Evolutionary conservation across 2,113 vertebrate species (phyloP).

Genomic region (Bujurquina vittata): DNA sequence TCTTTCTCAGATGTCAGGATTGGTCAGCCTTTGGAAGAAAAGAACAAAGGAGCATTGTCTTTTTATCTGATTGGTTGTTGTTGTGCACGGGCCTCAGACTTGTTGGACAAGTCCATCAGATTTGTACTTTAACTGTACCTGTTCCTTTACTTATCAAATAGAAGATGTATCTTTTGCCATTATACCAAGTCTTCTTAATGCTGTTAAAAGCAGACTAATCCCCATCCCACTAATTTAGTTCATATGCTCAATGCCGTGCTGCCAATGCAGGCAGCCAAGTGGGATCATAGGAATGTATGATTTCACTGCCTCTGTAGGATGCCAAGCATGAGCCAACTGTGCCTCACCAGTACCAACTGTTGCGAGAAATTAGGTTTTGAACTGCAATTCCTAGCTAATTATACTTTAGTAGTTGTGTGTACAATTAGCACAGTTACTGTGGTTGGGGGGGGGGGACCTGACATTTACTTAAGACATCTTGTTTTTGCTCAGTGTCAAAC

Average conservation of each 20-base stretch:
- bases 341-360: conserved; percentile 28
- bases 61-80: conserved; percentile 14
- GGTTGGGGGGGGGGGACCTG: neutral
- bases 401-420: neutral
- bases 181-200: conserved; percentile 18
- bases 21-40: neutral
- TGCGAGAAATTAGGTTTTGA: conserved; percentile 20
- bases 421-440: neutral
- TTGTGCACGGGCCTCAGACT: neutral
- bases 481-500: neutral
- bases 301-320: conserved; percentile 53
- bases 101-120: neutral
- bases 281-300: conserved; percentile 69
- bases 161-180: neutral
- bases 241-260: conserved; percentile 45
- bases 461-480: neutral
- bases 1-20: conserved; percentile 38
- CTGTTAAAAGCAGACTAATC: conserved; percentile 8
- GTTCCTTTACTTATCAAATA: neutral
- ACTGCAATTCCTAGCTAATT: neutral
- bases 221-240: conserved; percentile 48
- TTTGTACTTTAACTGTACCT: neutral
- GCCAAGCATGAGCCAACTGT: conserved; percentile 62
- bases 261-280: conserved; percentile 48
- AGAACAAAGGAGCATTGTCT: neutral